Conservation (phyloP, 2,113 vertebrate species). For the Suncus etruscus region DNA sequence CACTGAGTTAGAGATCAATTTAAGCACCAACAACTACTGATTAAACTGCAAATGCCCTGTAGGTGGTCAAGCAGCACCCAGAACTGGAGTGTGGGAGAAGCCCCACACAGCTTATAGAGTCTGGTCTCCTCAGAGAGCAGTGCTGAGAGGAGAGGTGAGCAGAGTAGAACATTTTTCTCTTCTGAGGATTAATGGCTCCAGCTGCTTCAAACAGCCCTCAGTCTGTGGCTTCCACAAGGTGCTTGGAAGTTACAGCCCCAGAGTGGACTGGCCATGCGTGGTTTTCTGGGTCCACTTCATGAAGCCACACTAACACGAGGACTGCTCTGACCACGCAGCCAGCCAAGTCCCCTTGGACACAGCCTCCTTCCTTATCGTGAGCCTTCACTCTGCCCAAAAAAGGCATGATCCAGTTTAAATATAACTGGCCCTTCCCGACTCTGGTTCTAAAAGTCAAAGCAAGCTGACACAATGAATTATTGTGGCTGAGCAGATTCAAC, state of each 20-base stretch:
- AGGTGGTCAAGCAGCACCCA: no score
- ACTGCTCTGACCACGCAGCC: background rate
- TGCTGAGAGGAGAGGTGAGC: background rate
- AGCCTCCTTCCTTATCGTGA: background rate
- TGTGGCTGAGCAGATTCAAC: background rate
- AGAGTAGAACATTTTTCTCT: background rate
- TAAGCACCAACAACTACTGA: background rate
- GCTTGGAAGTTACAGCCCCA: background rate
- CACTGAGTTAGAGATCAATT: background rate
- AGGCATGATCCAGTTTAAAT: background rate
- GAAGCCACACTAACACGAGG: background rate
- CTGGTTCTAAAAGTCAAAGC: slow-evolving; percentile 4
- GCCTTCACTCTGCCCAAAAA: background rate
- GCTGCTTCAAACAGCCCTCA: background rate
- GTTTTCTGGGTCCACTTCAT: background rate
- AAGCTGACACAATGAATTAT: background rate
- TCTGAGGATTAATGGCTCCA: no score
- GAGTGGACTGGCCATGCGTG: background rate
- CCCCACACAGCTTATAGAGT: background rate
- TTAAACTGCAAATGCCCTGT: background rate
- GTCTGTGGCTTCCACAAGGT: background rate
- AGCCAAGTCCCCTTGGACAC: background rate
- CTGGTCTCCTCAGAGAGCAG: no score
- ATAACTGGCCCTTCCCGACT: background rate
- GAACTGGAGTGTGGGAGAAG: background rate